Conservation (phyloP, 64 coral and sea anemone species). For the Montipora foliosa region DNA sequence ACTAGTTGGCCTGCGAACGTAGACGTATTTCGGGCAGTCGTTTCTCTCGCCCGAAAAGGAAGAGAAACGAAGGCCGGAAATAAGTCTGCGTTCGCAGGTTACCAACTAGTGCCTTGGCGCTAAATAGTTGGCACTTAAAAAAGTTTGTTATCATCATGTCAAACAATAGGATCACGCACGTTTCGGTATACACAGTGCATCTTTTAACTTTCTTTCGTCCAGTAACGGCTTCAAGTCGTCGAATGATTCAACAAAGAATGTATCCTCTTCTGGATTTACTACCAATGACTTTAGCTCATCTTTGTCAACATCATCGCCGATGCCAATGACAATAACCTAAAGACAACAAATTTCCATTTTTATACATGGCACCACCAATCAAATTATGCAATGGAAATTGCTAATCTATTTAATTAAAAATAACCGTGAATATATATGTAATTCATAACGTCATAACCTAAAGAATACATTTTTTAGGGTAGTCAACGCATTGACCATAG, state of each 20-base stretch:
- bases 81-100: too few species aligned
- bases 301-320: slow-evolving; percentile 65
- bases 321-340: slow-evolving; percentile 60
- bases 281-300: slow-evolving; percentile 38
- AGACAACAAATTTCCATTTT: background rate
- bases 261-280: slow-evolving; percentile 18
- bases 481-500: too few species aligned
- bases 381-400: too few species aligned
- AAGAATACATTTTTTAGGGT: too few species aligned
- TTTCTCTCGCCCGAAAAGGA: background rate
- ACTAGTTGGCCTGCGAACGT: too few species aligned
- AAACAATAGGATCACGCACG: background rate
- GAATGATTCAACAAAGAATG: slow-evolving; percentile 65
- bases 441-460: too few species aligned
- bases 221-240: slow-evolving; percentile 51
- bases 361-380: background rate
- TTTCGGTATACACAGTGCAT: slow-evolving; percentile 9
- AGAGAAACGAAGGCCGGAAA: background rate
- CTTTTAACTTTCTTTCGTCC: background rate
- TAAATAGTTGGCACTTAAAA: too few species aligned
- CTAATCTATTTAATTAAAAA: too few species aligned
- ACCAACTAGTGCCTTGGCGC: too few species aligned
- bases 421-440: too few species aligned
- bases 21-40: too few species aligned
- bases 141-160: too few species aligned